Percentiles rank a stretch among this genome's conserved stretches.
phyloP scores from a whole-genome alignment of 92 coral and sea anemone species.

The Muricea muricata region DNA sequence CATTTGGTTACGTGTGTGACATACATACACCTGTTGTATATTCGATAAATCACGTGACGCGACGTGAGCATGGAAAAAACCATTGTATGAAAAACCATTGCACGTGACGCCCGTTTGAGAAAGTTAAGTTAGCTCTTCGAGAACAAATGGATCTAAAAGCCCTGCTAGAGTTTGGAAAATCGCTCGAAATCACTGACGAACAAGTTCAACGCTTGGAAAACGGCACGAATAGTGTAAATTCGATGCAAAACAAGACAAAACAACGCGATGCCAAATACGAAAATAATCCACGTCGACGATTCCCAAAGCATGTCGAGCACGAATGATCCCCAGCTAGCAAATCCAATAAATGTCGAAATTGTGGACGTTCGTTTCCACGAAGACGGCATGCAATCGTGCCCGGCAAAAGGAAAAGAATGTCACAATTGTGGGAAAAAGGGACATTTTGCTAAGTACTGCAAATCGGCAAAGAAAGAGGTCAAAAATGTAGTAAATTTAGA shows the following conservation, averaged over 20 bases:
- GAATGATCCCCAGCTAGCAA: too few species aligned
- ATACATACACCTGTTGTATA: too few species aligned
- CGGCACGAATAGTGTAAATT: not conserved
- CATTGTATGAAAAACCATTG: too few species aligned
- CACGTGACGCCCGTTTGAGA: too few species aligned
- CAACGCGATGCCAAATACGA: not conserved
- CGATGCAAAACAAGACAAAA: not conserved
- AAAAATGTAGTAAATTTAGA: not conserved
- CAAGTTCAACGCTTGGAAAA: too few species aligned
- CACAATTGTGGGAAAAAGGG: slow-evolving; percentile 28
- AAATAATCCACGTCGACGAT: not conserved
- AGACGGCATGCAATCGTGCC: slow-evolving; percentile 43
- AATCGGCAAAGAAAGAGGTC: too few species aligned
- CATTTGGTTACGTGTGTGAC: too few species aligned
- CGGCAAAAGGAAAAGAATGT: slow-evolving; percentile 18
- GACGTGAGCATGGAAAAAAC: too few species aligned
- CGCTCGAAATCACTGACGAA: slow-evolving; percentile 55
- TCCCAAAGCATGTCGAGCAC: not conserved
- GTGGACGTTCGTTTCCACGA: slow-evolving; percentile 44
- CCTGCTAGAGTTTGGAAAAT: too few species aligned
- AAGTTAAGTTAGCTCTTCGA: too few species aligned
- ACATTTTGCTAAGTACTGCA: too few species aligned
- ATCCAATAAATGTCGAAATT: slow-evolving; percentile 52
- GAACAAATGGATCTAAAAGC: not conserved
- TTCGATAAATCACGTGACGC: too few species aligned